Evolutionary conservation across 2,888 invertebrate genomes (phyloP).

Genomic region (Spisula subtruncata): DNA sequence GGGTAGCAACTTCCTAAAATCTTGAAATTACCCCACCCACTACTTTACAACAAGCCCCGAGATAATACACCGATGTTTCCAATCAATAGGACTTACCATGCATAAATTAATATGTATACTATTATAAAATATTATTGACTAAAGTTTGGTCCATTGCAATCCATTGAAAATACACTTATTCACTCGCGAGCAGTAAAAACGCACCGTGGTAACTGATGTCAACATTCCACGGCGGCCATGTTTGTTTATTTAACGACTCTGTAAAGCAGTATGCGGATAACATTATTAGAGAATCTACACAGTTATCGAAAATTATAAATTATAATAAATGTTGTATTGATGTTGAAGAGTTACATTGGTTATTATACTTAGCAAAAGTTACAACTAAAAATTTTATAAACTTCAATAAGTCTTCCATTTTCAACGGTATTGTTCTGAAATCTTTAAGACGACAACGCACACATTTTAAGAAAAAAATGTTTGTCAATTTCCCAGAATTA

Average conservation of each 20-base stretch:
- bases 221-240: conserved; percentile 41
- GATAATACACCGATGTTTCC: neutral
- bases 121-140: neutral
- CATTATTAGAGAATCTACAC: no score
- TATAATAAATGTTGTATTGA: no score
- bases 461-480: no score
- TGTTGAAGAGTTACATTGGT: no score
- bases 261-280: neutral
- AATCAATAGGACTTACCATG: neutral
- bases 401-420: no score
- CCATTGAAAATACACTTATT: neutral
- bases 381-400: no score
- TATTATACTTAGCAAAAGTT: no score
- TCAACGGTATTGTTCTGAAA: no score
- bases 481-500: no score
- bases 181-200: neutral
- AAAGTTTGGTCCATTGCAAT: conserved; percentile 2
- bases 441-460: no score
- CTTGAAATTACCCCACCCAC: conserved; percentile 24
- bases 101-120: neutral
- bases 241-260: conserved; percentile 10
- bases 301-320: no score
- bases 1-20: no score
- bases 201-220: conserved; percentile 39
- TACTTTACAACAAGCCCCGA: neutral